Percentiles rank a stretch among this genome's conserved stretches.
phyloP scores from a whole-genome alignment of 2,113 vertebrate genomes.

The Salvator merianae region DNA sequence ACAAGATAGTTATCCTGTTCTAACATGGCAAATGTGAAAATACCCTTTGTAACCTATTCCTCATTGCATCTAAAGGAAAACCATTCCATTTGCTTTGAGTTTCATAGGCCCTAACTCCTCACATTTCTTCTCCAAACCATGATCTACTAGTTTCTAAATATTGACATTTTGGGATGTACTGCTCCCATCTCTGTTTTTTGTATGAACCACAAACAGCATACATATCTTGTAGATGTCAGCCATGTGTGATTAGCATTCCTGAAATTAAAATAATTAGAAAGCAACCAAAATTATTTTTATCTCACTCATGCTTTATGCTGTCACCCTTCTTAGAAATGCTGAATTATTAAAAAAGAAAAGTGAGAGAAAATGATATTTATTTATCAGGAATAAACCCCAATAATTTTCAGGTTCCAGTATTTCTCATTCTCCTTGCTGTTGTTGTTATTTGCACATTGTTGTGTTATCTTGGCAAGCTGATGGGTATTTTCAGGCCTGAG shows the following conservation, averaged over 20 bases:
- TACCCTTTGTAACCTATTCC: neutral
- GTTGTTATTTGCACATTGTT: constrained; percentile 35
- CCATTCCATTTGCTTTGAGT: neutral
- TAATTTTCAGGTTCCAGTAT: constrained; percentile 60
- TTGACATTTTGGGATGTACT: neutral
- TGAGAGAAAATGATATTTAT: constrained; percentile 66
- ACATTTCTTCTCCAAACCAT: neutral
- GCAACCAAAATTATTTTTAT: constrained; percentile 46
- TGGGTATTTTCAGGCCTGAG: constrained; percentile 61
- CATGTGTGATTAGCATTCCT: constrained; percentile 14
- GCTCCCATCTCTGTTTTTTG: neutral
- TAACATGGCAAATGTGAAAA: too few relatives aligned
- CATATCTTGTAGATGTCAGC: neutral
- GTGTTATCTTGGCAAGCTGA: constrained; percentile 65
- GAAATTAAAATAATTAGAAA: neutral
- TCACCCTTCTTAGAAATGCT: constrained; percentile 65
- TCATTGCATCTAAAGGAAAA: neutral
- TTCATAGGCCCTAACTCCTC: neutral
- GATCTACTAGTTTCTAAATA: neutral
- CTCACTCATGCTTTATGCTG: constrained; percentile 62
- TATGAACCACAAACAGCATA: neutral
- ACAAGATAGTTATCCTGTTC: too few relatives aligned
- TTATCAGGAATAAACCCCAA: constrained; percentile 31
- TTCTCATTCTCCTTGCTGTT: constrained; percentile 50
- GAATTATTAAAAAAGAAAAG: constrained; percentile 54